Base-by-base conservation (phyloP, 1,140 invertebrate species). In the Halesus radiatus region DNA sequence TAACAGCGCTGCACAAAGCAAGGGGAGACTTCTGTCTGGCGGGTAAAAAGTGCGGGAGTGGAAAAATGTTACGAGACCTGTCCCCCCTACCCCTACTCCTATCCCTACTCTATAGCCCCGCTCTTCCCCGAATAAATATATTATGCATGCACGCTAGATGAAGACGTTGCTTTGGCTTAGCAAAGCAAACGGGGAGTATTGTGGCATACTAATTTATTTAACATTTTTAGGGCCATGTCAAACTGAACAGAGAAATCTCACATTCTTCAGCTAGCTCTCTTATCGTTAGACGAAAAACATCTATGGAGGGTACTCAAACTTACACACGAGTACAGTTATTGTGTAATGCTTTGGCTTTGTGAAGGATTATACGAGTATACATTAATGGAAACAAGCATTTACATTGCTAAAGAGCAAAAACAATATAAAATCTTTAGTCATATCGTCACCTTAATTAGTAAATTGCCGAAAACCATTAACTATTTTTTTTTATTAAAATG, bases 61-160 rank as follows among this genome's bases (percentile, higher is more conserved):
- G 60, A 22, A 29, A 64, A 32, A 66, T 66, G 62, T n/a, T 13
- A 52, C 66, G 66, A 50, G 32, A 22, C n/a, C 32, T 70, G 32
- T 16, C 45, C 22, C 50, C 37, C 22, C 10, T n/a, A n/a, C n/a
- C n/a, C n/a, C n/a, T n/a, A n/a, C n/a, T n/a, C n/a, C n/a, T n/a
- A n/a, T n/a, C 7, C 37, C 68, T 20, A 3, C 45, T n/a, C 37
- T 45, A n/a, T 45, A 13, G 68, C 29, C 29, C 10, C 10, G 62
- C 62, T n/a, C 23, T 29, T n/a, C 62, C 16, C 62, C 15, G 62
- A 66, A 66, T 32, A 66, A 20, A 72, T 72, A 52, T 52, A 72
- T 72, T 72, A 72, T 53, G 68, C 68, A 72, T 72, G 68, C 68
- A 72, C 68, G 50, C 50, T 53, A 72, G 50, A 72, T 53, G 68